phyloP scores from a whole-genome alignment of 1,140 invertebrate genomes.

The Pollicipes pollicipes region DNA sequence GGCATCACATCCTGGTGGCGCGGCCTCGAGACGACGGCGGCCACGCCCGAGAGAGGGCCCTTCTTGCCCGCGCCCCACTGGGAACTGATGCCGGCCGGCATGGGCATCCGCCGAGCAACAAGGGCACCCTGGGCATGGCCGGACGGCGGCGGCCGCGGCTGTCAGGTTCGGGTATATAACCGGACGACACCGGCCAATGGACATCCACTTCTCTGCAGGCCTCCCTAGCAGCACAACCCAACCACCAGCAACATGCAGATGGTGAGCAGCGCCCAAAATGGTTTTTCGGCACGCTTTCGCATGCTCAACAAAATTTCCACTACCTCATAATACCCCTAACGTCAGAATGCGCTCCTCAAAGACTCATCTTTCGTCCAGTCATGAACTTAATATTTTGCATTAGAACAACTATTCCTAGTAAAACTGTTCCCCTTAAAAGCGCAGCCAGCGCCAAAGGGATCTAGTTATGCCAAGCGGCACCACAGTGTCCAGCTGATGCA shows the following conservation, averaged over 20 bases:
- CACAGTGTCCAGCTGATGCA: no score
- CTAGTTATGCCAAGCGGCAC: no score
- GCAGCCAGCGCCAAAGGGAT: no score
- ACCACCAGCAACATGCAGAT: neutral
- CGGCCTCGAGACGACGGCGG: neutral
- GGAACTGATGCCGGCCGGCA: neutral
- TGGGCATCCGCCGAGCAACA: neutral
- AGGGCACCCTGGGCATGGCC: neutral
- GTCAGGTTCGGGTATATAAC: neutral
- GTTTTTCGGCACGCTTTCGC: neutral
- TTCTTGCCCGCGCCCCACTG: neutral
- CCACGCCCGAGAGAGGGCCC: neutral
- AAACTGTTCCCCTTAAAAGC: no score
- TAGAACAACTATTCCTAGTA: no score
- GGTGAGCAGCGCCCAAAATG: neutral
- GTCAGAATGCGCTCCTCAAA: no score
- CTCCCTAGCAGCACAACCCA: neutral
- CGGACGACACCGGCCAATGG: neutral
- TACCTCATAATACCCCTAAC: neutral
- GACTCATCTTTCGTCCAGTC: no score
- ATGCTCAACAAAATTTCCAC: neutral
- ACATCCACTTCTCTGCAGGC: neutral
- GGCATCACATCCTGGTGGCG: neutral
- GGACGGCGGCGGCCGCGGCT: neutral
- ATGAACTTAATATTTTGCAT: no score